A percentile compares a stretch with the other conserved stretches of the same genome.
Conservation (phyloP, 2,888 invertebrate species). For the Apotomis betuletana region DNA sequence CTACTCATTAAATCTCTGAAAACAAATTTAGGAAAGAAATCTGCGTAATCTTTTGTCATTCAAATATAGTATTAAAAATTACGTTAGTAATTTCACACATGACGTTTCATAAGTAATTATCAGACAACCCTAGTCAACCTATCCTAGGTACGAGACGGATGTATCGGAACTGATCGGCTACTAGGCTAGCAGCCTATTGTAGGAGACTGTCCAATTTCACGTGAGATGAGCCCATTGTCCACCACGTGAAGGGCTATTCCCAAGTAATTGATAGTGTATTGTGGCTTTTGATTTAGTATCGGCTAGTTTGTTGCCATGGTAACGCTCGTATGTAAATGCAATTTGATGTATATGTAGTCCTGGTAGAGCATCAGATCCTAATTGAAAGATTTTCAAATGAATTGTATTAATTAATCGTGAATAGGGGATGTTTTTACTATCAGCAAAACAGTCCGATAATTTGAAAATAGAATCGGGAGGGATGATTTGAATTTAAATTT, state of each 20-base stretch:
- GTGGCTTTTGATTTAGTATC: conserved; percentile 40
- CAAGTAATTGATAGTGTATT: conserved; percentile 41
- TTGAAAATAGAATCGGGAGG: conserved; percentile 52
- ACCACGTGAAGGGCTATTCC: conserved; percentile 24
- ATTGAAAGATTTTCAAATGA: background rate
- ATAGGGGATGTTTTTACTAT: conserved; percentile 11
- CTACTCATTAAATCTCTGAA: no score
- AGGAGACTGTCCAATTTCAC: conserved; percentile 41
- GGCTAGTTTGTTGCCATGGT: conserved; percentile 29
- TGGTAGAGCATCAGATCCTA: no score
- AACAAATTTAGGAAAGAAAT: no score
- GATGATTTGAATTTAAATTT: conserved; percentile 73
- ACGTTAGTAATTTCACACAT: no score
- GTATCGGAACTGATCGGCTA: conserved; percentile 44
- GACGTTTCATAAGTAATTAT: no score
- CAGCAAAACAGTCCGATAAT: conserved; percentile 26
- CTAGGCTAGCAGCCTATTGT: conserved; percentile 40
- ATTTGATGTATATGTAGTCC: background rate
- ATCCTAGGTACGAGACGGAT: background rate
- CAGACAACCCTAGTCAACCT: background rate
- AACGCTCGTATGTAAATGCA: conserved; percentile 18
- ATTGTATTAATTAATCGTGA: no score
- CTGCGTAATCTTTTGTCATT: no score
- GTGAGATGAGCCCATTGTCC: conserved; percentile 34
- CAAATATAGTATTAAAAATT: no score